A percentile compares a stretch with the other conserved stretches of the same genome.
phyloP scores from a whole-genome alignment of 2,113 vertebrate genomes.

The Phalacrocorax aristotelis region DNA sequence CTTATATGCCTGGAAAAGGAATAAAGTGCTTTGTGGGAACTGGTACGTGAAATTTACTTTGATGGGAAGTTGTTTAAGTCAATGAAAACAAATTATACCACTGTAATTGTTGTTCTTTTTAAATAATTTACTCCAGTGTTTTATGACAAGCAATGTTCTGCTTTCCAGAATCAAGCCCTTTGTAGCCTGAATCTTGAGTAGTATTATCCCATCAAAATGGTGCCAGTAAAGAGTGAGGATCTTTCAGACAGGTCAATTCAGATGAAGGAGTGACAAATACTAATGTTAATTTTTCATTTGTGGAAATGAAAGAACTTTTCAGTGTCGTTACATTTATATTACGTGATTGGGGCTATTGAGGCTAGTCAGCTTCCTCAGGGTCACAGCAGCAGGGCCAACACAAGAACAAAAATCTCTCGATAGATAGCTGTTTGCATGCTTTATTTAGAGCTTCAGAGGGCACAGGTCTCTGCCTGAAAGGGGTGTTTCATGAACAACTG shows the following conservation, averaged over 20 bases:
- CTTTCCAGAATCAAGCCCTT: background rate
- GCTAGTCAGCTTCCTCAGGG: background rate
- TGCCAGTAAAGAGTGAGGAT: background rate
- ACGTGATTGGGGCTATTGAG: background rate
- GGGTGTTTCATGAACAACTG: background rate
- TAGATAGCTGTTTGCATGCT: background rate
- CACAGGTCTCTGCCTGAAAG: background rate
- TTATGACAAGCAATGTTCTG: background rate
- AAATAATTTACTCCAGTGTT: background rate
- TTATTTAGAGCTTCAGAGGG: background rate
- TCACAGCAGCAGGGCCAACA: background rate
- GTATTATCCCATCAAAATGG: background rate
- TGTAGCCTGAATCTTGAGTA: background rate
- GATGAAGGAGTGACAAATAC: background rate
- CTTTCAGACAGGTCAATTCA: background rate
- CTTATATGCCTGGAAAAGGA: background rate
- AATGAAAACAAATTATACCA: background rate
- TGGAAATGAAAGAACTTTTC: background rate
- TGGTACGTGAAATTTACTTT: background rate
- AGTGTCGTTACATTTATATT: background rate
- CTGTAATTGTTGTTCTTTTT: background rate
- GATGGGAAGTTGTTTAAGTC: background rate
- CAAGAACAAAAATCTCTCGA: background rate
- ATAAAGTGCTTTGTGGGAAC: background rate
- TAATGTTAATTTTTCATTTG: background rate